Evolutionary conservation across 2,113 vertebrate genomes (phyloP).

Genomic region (Elachura formosa): DNA sequence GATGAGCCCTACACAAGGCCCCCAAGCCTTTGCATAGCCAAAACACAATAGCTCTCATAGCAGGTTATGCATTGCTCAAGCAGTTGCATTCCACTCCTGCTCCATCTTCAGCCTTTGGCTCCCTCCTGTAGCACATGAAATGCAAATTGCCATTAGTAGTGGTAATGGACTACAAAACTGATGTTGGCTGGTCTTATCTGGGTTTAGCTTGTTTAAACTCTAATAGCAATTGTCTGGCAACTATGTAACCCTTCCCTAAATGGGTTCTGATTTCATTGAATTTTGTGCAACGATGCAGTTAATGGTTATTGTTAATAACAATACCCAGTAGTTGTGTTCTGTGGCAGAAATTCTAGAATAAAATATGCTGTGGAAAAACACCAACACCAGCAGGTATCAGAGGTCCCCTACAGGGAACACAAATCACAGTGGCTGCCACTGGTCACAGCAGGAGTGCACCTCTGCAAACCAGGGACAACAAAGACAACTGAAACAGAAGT

Average conservation of each 20-base stretch:
- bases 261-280: neutral
- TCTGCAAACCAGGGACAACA: neutral
- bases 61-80: neutral
- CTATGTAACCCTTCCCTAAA: neutral
- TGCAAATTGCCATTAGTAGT: neutral
- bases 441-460: neutral
- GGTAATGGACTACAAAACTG: neutral
- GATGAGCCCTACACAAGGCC: neutral
- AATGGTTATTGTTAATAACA: neutral
- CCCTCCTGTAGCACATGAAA: neutral
- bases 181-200: neutral
- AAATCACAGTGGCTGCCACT: neutral
- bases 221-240: neutral
- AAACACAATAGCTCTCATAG: neutral
- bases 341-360: neutral
- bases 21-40: neutral
- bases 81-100: neutral
- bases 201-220: neutral
- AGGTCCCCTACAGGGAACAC: neutral
- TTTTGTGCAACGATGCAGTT: neutral
- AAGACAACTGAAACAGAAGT: neutral
- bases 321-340: neutral
- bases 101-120: fast-evolving
- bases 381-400: neutral
- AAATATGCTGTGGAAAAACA: neutral